Percentiles rank a stretch among this genome's conserved stretches.
These are phyloP conservation scores for Nemurella pictetii DNA, from an alignment of 2,888 invertebrate species.

Conservation along the genomic window DNA sequence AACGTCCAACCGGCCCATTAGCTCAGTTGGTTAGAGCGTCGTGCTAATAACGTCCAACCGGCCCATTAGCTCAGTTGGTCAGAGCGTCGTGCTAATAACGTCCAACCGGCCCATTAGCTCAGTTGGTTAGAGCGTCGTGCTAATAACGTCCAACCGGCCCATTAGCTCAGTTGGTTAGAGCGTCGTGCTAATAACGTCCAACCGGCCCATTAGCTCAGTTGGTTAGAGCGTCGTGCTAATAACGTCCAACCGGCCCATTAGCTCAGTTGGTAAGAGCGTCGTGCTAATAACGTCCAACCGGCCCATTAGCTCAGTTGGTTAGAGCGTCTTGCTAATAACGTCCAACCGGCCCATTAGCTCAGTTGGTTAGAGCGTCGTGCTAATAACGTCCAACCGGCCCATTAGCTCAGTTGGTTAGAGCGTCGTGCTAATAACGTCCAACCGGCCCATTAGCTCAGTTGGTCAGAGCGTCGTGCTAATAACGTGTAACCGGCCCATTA, in stretches of 20 bases:
- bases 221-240: conserved; percentile 40
- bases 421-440: conserved; percentile 40
- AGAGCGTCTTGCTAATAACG: too few relatives aligned
- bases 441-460: too few relatives aligned
- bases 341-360: conserved; percentile 40
- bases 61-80: too few relatives aligned
- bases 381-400: conserved; percentile 40
- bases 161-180: conserved; percentile 40
- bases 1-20: conserved; percentile 40
- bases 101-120: conserved; percentile 40
- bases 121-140: conserved; percentile 40
- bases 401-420: conserved; percentile 40
- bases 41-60: conserved; percentile 40
- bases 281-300: too few relatives aligned
- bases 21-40: conserved; percentile 40
- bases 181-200: conserved; percentile 40
- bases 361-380: conserved; percentile 40
- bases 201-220: conserved; percentile 40
- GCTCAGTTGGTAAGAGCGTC: too few relatives aligned
- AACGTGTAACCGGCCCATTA: too few relatives aligned
- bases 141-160: conserved; percentile 40
- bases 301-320: too few relatives aligned
- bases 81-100: too few relatives aligned
- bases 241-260: too few relatives aligned
- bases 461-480: too few relatives aligned